Evolutionary conservation across 2,888 invertebrate genomes (phyloP), one percentile per base, ranked within the genome.

Genomic region (Eilema depressum): DNA sequence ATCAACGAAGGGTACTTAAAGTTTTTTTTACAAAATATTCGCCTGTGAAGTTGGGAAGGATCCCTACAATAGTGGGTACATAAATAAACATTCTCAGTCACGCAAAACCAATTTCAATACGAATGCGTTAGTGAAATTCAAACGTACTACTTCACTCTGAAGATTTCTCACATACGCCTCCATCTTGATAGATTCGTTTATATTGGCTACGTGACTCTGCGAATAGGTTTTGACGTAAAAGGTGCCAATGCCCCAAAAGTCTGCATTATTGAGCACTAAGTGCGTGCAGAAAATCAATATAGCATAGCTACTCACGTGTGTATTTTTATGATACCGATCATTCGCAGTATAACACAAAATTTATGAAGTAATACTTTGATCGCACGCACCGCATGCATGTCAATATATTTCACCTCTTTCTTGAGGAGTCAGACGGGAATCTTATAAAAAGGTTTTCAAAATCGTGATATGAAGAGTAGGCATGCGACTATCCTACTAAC

Each of bases 91-190:
- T 47, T 12, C 28, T 33, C 2, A 33, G 47, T 26, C 47, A 64
- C 63, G 37, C 10, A 28, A 64, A 64, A 28, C 26, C 64, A 59
- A 59, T 37, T 37, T 37, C 20, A n/a, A 23, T 53, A 53, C 53
- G 53, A 53, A 53, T 53, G 53, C 53, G n/a, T 53, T 53, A 53
- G n/a, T 53, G 57, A 59, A 59, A 59, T 59, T 59, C 57, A 25
- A 12, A 59, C 57, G 57, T 53, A 53, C 53, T 53, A n/a, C 53
- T 53, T 53, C 10, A 53, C 53, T 53, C n/a, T 10, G 53, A 53
- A n/a, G 53, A 53, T 53, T 53, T n/a, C 53, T 53, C 53, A 59
- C 26, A 17, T 59, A 14, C 57, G 12, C 14, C 10, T 23, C 57
- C 17, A 25, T 3, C 23, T 12, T 26, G 57, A 59, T 59, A 59